Conservation (phyloP, 2,888 invertebrate species). For the Nysson spinosus region DNA sequence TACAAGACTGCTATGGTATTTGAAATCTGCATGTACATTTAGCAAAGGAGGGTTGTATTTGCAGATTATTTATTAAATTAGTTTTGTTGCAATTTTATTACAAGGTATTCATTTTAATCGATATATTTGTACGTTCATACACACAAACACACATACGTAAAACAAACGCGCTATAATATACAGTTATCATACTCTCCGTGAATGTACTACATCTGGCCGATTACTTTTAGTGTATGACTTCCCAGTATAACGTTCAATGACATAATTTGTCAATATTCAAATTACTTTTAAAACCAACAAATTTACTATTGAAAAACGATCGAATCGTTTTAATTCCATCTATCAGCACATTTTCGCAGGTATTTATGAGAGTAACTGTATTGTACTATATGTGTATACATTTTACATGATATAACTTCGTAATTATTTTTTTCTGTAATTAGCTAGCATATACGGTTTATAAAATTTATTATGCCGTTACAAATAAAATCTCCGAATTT, state of each 20-base stretch:
- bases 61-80: conserved; percentile 67
- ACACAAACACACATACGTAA: conserved; percentile 53
- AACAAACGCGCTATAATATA: conserved; percentile 42
- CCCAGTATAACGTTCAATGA: too few species aligned
- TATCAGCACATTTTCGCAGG: too few species aligned
- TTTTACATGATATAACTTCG: conserved; percentile 2
- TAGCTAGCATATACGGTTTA: conserved; percentile 16
- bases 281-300: too few species aligned
- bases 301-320: too few species aligned
- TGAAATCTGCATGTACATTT: conserved; percentile 51
- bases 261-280: too few species aligned
- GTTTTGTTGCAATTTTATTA: conserved; percentile 68
- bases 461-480: conserved; percentile 5
- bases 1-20: conserved; percentile 49
- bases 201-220: conserved; percentile 23
- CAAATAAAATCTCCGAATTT: conserved; percentile 1
- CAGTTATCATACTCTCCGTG: conserved; percentile 32
- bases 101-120: conserved; percentile 65
- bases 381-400: conserved; percentile 23
- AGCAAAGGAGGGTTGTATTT: conserved; percentile 41
- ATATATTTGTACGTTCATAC: conserved; percentile 53
- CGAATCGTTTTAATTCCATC: too few species aligned
- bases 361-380: conserved; percentile 27
- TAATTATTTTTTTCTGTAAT: conserved; percentile 14
- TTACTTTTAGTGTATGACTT: too few species aligned